Evolutionary conservation across 2,797 vertebrate genomes (phyloP), one percentile per base, ranked within the genome.

Genomic region (Mormyrus hasselquistii): DNA sequence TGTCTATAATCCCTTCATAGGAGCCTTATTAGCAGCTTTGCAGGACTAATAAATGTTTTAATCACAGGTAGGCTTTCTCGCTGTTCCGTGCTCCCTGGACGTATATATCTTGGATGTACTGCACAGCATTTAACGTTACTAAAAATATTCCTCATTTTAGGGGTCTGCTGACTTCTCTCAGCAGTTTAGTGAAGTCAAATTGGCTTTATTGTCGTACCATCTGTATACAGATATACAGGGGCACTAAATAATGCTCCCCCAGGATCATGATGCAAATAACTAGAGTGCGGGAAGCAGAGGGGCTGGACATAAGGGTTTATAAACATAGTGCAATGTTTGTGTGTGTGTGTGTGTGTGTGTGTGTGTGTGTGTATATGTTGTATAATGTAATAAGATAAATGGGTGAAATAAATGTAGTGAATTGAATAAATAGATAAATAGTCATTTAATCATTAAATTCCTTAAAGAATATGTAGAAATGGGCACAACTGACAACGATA

Each of bases 121-220:
- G 38, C 41, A 44, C 38, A 47, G 73, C 6, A 38, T 76, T 87
- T 87, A 55, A 52, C 44, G 22, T 9, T 87, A 73, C 79, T 73
- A 88, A 88, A 88, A 87, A 85, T 89, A 88, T 19, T 16, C 3
- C 4, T 49, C 12, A 0, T 76, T 79, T 79, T 79, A n/a, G 73
- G 5, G 41, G 41, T 79, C 73, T 19, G 19, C 34, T 79, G 16
- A 8, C 65, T 69, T 69, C 65, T 44, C 5, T 79, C 88, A 89
- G 90, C 79, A 91, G 88, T 88, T 76, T 86, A 79, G 76, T 90
- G 44, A 16, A 73, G 65, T 73, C 65, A 38, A 38, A 38, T 73
- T 34, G 65, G 29, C 65, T 34, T 73, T 14, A 73, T 73, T 34
- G 65, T 38, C 4, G 2, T 73, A 25, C 29, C 65, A 38, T 73